phyloP scores from a whole-genome alignment of 2,797 vertebrate genomes.

The Lithobates pipiens region DNA sequence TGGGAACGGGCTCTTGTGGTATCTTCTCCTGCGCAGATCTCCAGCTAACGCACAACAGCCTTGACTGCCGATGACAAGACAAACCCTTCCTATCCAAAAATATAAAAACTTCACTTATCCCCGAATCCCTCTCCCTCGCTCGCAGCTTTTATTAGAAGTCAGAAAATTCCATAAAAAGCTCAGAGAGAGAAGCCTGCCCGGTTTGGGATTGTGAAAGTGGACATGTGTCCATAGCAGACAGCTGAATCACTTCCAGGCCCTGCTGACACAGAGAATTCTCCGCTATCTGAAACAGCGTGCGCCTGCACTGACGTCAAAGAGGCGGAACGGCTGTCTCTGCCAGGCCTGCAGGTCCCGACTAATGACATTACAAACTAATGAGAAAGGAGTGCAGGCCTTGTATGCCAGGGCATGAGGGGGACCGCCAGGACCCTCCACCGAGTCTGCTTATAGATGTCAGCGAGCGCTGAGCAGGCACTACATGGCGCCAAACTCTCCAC shows the following conservation, averaged over 20 bases:
- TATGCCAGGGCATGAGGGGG: neutral
- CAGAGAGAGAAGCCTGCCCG: neutral
- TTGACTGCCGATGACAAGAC: neutral
- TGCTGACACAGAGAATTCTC: neutral
- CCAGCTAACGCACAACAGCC: too few relatives aligned
- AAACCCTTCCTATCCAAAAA: too few relatives aligned
- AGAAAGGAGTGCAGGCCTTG: neutral
- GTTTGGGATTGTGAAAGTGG: neutral
- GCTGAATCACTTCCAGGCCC: slow-evolving; percentile 11
- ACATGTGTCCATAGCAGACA: slow-evolving; percentile 7
- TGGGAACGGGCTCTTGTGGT: too few relatives aligned
- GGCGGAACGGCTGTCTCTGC: neutral
- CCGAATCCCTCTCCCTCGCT: too few relatives aligned
- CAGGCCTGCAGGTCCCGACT: slow-evolving; percentile 18
- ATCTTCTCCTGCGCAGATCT: too few relatives aligned
- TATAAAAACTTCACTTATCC: too few relatives aligned
- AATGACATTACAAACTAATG: slow-evolving; percentile 42
- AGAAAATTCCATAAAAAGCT: too few relatives aligned
- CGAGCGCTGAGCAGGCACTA: too few relatives aligned
- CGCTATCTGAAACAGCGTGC: neutral
- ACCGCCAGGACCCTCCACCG: neutral
- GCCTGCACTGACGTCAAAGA: slow-evolving; percentile 30
- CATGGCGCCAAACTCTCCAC: too few relatives aligned
- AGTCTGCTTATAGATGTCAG: neutral
- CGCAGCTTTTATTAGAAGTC: neutral